These are phyloP conservation scores for Sciurus carolinensis DNA, from an alignment of 2,797 vertebrate species.

Conservation along the genomic window DNA sequence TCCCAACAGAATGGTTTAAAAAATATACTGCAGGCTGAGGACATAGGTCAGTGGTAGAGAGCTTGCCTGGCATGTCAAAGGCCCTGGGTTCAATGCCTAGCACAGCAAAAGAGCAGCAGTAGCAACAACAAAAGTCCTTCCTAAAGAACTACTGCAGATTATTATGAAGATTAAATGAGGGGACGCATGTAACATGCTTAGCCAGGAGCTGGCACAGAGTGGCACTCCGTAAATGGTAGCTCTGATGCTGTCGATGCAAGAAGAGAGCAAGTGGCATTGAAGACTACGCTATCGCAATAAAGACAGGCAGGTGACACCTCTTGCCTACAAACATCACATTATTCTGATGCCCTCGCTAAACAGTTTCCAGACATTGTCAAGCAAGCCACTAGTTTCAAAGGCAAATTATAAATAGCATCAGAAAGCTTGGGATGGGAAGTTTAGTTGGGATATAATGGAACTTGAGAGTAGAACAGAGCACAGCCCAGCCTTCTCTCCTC, in stretches of 20 bases:
- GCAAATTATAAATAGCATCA: conserved; percentile 46
- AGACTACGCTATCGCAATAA: background rate
- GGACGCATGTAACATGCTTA: accelerated
- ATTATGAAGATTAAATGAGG: background rate
- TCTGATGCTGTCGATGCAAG: background rate
- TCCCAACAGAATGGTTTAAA: background rate
- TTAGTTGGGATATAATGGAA: background rate
- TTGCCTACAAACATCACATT: background rate
- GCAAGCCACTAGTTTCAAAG: background rate
- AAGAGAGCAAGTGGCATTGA: background rate
- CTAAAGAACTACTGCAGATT: background rate
- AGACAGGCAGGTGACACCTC: background rate
- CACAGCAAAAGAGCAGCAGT: background rate
- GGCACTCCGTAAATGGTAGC: background rate
- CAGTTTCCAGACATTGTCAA: background rate
- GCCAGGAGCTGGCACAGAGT: background rate
- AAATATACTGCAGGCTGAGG: background rate
- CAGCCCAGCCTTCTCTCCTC: background rate
- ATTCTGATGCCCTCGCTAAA: background rate
- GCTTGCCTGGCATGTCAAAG: background rate
- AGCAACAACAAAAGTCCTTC: background rate
- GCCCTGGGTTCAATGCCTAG: background rate
- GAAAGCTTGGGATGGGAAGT: background rate
- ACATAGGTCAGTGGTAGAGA: background rate
- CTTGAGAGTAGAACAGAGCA: background rate